Percentiles rank a stretch among this genome's conserved stretches.
phyloP scores from a whole-genome alignment of 2,797 vertebrate genomes.

The Pantherophis alleghaniensis region DNA sequence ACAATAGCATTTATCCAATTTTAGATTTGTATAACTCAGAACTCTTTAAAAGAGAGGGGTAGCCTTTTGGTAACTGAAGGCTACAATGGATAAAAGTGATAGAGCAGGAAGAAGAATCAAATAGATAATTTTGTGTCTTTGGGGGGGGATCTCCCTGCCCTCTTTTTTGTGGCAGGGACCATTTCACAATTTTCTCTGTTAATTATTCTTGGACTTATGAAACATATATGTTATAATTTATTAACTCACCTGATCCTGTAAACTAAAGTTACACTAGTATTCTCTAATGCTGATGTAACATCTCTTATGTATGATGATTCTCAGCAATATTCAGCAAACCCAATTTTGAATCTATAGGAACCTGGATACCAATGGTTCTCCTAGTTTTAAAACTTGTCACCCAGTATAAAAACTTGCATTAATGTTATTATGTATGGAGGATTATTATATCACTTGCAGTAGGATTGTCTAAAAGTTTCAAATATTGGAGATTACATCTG shows the following conservation, averaged over 20 bases:
- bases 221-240: neutral
- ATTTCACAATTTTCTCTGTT: neutral
- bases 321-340: neutral
- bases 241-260: neutral
- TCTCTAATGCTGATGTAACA: neutral
- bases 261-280: neutral
- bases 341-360: neutral
- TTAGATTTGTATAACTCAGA: neutral
- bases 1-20: neutral
- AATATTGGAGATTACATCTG: neutral
- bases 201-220: neutral
- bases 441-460: neutral
- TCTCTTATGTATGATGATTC: neutral
- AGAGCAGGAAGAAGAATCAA: neutral
- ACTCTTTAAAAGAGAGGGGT: neutral
- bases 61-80: neutral
- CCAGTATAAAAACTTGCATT: neutral
- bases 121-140: neutral
- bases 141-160: neutral
- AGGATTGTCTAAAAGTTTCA: neutral
- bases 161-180: neutral
- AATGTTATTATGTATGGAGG: neutral
- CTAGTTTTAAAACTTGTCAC: neutral
- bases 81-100: neutral
- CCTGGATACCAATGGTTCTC: neutral